Percentiles rank a stretch among this genome's conserved stretches.
These are phyloP conservation scores for Caenorhabditis doughertyi DNA, from an alignment of 2,888 invertebrate genomes.

Conservation along the genomic window DNA sequence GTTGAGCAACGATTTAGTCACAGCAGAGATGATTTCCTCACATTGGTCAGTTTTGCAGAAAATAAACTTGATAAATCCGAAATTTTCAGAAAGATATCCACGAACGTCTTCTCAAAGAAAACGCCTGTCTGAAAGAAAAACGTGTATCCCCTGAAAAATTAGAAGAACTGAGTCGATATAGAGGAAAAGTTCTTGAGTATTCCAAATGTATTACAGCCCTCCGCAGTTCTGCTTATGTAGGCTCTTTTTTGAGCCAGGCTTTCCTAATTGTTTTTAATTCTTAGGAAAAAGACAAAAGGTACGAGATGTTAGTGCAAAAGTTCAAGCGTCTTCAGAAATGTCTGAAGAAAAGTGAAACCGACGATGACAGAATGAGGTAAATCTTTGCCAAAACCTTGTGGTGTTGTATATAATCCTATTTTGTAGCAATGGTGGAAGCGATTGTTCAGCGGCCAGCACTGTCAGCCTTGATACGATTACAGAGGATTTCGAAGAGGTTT, in stretches of 20 bases:
- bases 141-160: conserved; percentile 81
- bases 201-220: conserved; percentile 82
- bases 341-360: conserved; percentile 63
- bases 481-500: conserved; percentile 81
- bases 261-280: conserved; percentile 6
- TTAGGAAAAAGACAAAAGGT: conserved; percentile 81
- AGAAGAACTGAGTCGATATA: conserved; percentile 80
- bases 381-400: background rate
- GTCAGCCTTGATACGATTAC: conserved; percentile 80
- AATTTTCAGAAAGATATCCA: conserved; percentile 78
- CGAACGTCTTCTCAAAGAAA: conserved; percentile 80
- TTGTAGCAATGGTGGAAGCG: conserved; percentile 75
- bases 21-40: conserved; percentile 79
- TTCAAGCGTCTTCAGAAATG: conserved; percentile 75
- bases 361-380: conserved; percentile 67
- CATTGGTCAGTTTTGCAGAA: conserved; percentile 71
- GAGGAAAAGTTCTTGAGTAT: conserved; percentile 79
- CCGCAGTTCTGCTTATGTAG: conserved; percentile 76
- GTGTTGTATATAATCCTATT: conserved; percentile 39
- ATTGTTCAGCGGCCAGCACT: conserved; percentile 78
- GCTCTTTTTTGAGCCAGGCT: no score
- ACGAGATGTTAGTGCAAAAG: conserved; percentile 79
- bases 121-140: conserved; percentile 76
- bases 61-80: background rate
- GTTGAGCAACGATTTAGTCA: conserved; percentile 78